Evolutionary conservation across 2,797 vertebrate species (phyloP).

Genomic region (Xiphorhynchus erythropygius): DNA sequence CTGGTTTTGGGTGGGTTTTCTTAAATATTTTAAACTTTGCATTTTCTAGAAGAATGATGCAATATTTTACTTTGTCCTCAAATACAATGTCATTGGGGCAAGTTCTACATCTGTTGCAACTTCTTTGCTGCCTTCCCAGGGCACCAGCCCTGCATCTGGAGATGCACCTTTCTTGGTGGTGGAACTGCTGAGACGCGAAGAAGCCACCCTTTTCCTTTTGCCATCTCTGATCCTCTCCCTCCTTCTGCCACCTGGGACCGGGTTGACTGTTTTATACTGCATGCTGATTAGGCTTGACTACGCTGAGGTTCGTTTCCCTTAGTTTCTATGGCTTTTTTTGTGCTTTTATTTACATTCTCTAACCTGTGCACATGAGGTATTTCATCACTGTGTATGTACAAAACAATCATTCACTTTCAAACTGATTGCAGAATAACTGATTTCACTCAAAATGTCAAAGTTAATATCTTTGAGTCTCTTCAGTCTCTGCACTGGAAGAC

Average conservation of each 20-base stretch:
- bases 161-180: background rate
- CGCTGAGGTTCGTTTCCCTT: background rate
- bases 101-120: background rate
- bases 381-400: accelerated
- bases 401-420: background rate
- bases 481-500: background rate
- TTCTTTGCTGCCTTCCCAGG: background rate
- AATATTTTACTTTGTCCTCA: background rate
- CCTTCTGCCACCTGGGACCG: background rate
- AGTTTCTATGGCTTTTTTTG: background rate
- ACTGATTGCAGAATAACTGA: background rate
- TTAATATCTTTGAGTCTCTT: background rate
- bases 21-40: background rate
- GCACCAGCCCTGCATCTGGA: background rate
- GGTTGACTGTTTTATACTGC: background rate
- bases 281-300: background rate
- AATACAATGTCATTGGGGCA: background rate
- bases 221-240: background rate
- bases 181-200: background rate
- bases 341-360: background rate
- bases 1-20: background rate
- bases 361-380: background rate
- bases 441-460: background rate
- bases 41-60: background rate
- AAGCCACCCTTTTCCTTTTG: accelerated